These are phyloP conservation scores for Rhopalosiphum padi DNA, from an alignment of 1,140 invertebrate species.

Conservation along the genomic window DNA sequence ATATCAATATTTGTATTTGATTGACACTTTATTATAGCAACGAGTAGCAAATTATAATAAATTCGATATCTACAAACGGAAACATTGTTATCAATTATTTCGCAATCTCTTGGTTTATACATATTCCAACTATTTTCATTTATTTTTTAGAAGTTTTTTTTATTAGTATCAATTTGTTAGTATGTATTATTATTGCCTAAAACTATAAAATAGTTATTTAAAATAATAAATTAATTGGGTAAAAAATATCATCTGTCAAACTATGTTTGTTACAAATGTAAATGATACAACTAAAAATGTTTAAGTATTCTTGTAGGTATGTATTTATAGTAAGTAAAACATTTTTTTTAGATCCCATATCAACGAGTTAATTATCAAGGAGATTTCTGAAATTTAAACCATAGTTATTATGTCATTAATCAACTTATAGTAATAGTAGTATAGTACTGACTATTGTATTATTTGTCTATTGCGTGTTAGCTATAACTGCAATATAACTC, in stretches of 20 bases:
- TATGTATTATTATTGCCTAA: not conserved
- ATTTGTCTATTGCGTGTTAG: not conserved
- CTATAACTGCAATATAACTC: not conserved
- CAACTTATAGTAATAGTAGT: not conserved
- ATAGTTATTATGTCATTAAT: not conserved
- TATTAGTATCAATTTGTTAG: not conserved
- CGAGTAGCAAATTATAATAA: not conserved
- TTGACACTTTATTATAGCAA: not conserved
- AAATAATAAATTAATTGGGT: not conserved
- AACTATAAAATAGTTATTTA: not conserved
- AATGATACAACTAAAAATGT: not conserved
- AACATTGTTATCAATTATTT: slow-evolving; percentile 2
- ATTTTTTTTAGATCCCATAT: not conserved
- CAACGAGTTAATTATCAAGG: not conserved
- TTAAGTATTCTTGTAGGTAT: not conserved
- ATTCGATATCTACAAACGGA: not conserved
- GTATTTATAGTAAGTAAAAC: not conserved
- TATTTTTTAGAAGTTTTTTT: not conserved
- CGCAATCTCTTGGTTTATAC: not conserved
- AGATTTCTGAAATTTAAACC: not conserved
- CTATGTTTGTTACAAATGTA: not conserved
- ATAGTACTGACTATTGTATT: not conserved
- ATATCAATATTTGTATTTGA: not conserved
- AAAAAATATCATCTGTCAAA: not conserved
- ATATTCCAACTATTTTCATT: not conserved